Conservation (phyloP, 2,797 vertebrate genomes). For the Lophura swinhoii region DNA sequence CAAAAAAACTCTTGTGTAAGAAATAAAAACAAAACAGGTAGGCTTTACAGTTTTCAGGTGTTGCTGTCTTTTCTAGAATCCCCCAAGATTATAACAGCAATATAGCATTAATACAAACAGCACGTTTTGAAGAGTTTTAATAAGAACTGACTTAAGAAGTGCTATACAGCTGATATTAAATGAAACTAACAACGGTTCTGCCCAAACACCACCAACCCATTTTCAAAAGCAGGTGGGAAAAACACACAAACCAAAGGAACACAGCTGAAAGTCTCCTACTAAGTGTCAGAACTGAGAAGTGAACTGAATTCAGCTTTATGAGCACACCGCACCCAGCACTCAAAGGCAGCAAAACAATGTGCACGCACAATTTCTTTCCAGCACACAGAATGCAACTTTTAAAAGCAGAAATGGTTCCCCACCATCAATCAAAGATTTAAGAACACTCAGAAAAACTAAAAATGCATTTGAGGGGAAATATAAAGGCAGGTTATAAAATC, state of each 20-base stretch:
- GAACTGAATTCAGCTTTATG: constrained; percentile 34
- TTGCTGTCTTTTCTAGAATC: neutral
- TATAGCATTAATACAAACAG: neutral
- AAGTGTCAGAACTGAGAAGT: constrained; percentile 20
- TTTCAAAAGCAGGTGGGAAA: neutral
- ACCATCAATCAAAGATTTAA: constrained; percentile 55
- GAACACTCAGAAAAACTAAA: constrained; percentile 54
- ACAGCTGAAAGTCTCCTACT: neutral
- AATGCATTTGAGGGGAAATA: constrained; percentile 24
- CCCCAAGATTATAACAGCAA: constrained; percentile 23
- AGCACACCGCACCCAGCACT: neutral
- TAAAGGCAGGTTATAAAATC: constrained; percentile 64
- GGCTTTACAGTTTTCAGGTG: neutral
- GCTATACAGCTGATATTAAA: neutral
- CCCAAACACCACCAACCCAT: neutral
- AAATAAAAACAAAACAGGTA: neutral
- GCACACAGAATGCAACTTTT: constrained; percentile 26
- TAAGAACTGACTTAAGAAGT: constrained; percentile 28
- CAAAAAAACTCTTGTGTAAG: neutral
- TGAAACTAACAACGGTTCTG: neutral
- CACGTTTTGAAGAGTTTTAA: constrained; percentile 12
- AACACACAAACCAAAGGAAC: neutral
- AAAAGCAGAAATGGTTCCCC: constrained; percentile 22
- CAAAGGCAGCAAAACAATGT: neutral
- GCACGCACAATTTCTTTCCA: neutral